Percentiles rank a stretch among this genome's conserved stretches.
These are phyloP conservation scores for Elegia similella DNA, from an alignment of 2,888 invertebrate species.

Conservation along the genomic window DNA sequence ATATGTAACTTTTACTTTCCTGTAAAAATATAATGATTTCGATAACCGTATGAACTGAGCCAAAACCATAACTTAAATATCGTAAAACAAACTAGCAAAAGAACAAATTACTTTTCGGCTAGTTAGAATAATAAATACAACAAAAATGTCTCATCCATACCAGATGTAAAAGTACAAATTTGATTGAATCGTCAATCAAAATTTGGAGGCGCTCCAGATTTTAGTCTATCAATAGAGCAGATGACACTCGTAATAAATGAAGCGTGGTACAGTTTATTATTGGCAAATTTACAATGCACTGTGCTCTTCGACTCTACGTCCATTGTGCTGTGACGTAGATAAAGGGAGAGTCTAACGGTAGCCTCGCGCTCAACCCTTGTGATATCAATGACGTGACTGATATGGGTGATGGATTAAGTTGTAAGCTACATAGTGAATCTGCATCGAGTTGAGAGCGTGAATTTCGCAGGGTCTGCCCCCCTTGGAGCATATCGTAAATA, in stretches of 20 bases:
- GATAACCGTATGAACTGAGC: too few relatives aligned
- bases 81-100: too few relatives aligned
- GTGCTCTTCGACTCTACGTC: neutral
- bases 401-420: neutral
- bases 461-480: too few relatives aligned
- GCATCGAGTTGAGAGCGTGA: too few relatives aligned
- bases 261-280: constrained; percentile 2
- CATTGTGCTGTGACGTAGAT: neutral
- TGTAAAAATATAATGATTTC: neutral
- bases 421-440: neutral
- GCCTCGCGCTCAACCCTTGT: neutral
- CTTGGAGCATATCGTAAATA: too few relatives aligned
- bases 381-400: neutral
- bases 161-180: neutral
- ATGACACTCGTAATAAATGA: neutral
- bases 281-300: neutral
- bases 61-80: too few relatives aligned
- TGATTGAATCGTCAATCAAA: neutral
- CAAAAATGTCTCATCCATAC: neutral
- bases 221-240: neutral
- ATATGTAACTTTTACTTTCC: neutral
- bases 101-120: too few relatives aligned
- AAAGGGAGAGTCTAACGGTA: constrained; percentile 6
- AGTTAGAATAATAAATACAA: too few relatives aligned
- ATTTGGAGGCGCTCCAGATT: neutral